Base-by-base conservation (phyloP, 2,888 invertebrate species). In the Leptinotarsa peninsularis region DNA sequence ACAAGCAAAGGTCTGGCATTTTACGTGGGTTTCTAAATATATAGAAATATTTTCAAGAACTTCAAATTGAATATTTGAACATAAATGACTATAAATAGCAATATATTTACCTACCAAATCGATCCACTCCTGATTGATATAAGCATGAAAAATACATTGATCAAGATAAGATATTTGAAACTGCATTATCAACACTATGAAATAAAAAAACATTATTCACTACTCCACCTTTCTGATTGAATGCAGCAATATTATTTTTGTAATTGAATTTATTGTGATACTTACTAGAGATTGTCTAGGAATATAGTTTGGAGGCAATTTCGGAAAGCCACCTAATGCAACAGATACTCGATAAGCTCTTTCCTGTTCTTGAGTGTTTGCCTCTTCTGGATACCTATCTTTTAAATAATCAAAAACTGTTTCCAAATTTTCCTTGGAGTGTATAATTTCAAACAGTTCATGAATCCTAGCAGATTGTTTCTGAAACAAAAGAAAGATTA, bases 301-400 rank as follows among this genome's bases (percentile, higher is more conserved):
- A 14, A 92, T 90, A 84, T 91, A 90, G 82, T 91, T 90, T 4
- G 89, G 88, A 0, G 92, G 92, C 69, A 90, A 84, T 77, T 91
- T 85, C 2, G 92, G 92, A 76, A 92, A 90, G 80, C 91, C 91
- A 58, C 92, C 92, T 72, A 89, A 86, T 73, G 90, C 90, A 60
- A 91, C 88, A 79, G 89, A 74, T 23, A 73, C 74, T 27, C 78
- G 76, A 63, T 76, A 78, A 67, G 75, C 72, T 27, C 74, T 71
- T 66, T 81, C 76, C 67, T 79, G 77, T 66, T 78, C 72, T 10
- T 73, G 67, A n/a, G 71, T 66, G 67, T 76, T 77, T 49, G 79
- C 78, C 58, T 74, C 73, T 33, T 80, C 68, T 56, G 81, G 81
- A 67, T 76, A 76, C 21, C 27, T 67, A 21, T 76, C 49, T 63